Conservation (phyloP, 2,797 vertebrate species). For the Hydrophis major region DNA sequence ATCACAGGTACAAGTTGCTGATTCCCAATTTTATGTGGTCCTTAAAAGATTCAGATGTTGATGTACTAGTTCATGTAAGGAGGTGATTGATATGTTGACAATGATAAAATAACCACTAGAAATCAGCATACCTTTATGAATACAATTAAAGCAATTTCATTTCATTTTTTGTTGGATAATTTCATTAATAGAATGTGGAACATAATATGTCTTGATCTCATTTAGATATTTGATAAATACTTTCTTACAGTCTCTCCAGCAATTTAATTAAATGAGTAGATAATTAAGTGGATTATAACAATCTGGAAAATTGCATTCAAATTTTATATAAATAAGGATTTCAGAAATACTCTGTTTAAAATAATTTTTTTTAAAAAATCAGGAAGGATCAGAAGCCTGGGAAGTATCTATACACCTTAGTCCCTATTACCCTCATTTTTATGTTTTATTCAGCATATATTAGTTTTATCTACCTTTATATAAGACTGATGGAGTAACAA, state of each 20-base stretch:
- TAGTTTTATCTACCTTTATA: neutral
- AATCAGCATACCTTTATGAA: neutral
- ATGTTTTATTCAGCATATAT: neutral
- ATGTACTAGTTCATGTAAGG: neutral
- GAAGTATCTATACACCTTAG: neutral
- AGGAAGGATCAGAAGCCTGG: neutral
- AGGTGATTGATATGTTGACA: neutral
- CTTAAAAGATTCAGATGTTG: neutral
- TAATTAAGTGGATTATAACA: neutral
- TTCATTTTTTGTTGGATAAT: neutral
- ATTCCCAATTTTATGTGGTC: neutral
- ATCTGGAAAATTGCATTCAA: neutral
- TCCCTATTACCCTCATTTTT: neutral
- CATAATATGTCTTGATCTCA: neutral
- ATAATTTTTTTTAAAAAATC: neutral
- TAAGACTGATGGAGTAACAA: slow-evolving; percentile 1
- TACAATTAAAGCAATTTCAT: no score
- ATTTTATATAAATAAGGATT: neutral
- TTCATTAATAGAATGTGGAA: neutral
- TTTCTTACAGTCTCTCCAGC: neutral
- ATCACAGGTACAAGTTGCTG: neutral
- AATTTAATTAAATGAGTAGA: neutral
- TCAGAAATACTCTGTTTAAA: neutral
- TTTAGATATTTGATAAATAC: neutral
- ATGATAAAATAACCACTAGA: neutral